Percentiles rank a stretch among this genome's conserved stretches.
phyloP scores from a whole-genome alignment of 1,140 invertebrate species.

The Eupristina koningsbergeri region DNA sequence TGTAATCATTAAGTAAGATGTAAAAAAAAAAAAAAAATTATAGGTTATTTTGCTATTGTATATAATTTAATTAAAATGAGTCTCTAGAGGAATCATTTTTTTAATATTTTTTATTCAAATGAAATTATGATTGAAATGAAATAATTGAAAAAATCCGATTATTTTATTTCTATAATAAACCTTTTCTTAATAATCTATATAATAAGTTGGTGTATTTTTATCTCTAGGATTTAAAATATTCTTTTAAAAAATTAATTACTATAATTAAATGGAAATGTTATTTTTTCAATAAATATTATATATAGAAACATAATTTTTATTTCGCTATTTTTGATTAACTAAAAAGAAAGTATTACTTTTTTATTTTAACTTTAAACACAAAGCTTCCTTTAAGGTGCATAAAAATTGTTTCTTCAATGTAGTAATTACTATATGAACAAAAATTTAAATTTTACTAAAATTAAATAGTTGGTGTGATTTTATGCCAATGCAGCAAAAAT shows the following conservation, averaged over 20 bases:
- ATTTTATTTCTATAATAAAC: not conserved
- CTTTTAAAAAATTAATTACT: not conserved
- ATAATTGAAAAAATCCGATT: not conserved
- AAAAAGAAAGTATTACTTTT: not conserved
- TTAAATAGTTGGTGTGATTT: not conserved
- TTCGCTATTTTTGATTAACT: not conserved
- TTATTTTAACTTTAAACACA: not conserved
- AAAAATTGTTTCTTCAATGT: not conserved
- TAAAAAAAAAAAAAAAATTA: not conserved
- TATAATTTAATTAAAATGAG: not conserved
- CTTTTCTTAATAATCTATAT: not conserved
- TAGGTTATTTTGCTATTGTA: not conserved
- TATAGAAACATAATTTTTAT: not conserved
- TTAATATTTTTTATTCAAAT: not conserved
- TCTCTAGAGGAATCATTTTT: not conserved
- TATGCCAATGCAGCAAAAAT: not conserved
- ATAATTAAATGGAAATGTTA: not conserved
- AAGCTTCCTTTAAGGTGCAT: not conserved
- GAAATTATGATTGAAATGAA: not conserved
- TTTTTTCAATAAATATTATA: not conserved
- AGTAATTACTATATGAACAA: not conserved
- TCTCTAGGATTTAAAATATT: not conserved
- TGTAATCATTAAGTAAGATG: not conserved
- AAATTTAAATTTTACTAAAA: not conserved
- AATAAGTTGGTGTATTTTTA: not conserved